These are phyloP conservation scores for Haliclona indistincta DNA, from an alignment of 37 sponge, comb jelly and placozoan species.

Conservation along the genomic window DNA sequence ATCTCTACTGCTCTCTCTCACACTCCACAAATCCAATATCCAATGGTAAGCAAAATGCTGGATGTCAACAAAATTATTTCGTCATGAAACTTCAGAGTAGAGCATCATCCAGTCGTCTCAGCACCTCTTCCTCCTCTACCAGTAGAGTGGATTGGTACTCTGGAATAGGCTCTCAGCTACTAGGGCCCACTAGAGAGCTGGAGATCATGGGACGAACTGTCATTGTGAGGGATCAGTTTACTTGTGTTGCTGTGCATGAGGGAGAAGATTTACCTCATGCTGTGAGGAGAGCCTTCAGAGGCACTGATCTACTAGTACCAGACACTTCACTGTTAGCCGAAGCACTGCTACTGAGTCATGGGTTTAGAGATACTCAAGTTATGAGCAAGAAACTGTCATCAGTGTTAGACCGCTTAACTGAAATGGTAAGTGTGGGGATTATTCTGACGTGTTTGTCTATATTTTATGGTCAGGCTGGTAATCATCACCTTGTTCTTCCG, in stretches of 20 bases:
- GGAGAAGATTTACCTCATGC: not conserved
- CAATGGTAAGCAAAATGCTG: too few relatives aligned
- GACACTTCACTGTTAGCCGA: constrained; percentile 15
- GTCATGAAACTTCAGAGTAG: too few relatives aligned
- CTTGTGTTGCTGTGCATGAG: constrained; percentile 16
- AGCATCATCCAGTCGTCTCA: too few relatives aligned
- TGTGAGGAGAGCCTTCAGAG: constrained; percentile 15
- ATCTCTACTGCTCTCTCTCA: not conserved
- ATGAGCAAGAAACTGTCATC: not conserved
- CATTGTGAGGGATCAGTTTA: constrained; percentile 16
- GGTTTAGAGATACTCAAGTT: constrained; percentile 17
- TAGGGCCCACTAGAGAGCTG: not conserved
- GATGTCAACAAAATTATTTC: too few relatives aligned
- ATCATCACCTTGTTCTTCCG: too few relatives aligned
- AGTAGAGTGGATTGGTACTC: constrained; percentile 53
- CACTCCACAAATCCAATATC: constrained; percentile 3
- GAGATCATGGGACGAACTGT: constrained; percentile 26
- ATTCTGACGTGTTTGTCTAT: too few relatives aligned
- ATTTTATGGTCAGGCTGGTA: too few relatives aligned
- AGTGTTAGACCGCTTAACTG: constrained; percentile 8
- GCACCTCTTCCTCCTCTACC: too few relatives aligned
- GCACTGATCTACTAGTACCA: constrained; percentile 20
- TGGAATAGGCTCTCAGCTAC: too few relatives aligned
- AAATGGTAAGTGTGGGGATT: constrained; percentile 17
- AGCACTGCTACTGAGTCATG: constrained; percentile 33